Evolutionary conservation across 1,140 invertebrate genomes (phyloP).

Genomic region (Lineus longissimus): DNA sequence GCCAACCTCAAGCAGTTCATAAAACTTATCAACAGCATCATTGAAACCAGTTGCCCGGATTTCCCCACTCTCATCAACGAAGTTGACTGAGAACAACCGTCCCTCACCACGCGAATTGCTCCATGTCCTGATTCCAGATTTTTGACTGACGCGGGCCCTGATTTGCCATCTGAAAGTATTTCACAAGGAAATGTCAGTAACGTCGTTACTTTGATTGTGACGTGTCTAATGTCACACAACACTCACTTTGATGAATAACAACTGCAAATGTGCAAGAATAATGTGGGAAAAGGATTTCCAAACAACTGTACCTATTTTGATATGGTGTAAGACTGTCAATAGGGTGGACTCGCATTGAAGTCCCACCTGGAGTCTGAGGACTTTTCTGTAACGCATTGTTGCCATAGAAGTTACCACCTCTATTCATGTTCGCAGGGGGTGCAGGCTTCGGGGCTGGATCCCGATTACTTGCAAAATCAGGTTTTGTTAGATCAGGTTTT

Average conservation of each 20-base stretch:
- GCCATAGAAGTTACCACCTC: slow-evolving; percentile 1
- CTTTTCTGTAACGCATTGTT: slow-evolving; percentile 9
- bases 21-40: slow-evolving; percentile 84
- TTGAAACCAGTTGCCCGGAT: slow-evolving; percentile 93
- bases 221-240: background rate
- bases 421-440: background rate
- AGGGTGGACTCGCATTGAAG: slow-evolving; percentile 54
- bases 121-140: slow-evolving; percentile 79
- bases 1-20: slow-evolving; percentile 79
- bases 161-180: slow-evolving; percentile 75
- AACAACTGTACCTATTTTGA: slow-evolving; percentile 70
- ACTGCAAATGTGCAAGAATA: background rate
- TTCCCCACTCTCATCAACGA: slow-evolving; percentile 90
- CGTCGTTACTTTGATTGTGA: background rate
- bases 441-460: background rate
- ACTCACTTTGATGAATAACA: background rate
- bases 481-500: too few relatives aligned
- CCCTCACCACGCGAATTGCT: slow-evolving; percentile 89
- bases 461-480: background rate
- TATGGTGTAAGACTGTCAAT: slow-evolving; percentile 83
- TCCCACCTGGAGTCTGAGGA: slow-evolving; percentile 33
- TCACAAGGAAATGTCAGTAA: background rate
- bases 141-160: slow-evolving; percentile 81
- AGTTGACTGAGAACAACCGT: slow-evolving; percentile 87
- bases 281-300: too few relatives aligned